Conservation (phyloP, 2,888 invertebrate species). For the Eumacrocentrus americanus region DNA sequence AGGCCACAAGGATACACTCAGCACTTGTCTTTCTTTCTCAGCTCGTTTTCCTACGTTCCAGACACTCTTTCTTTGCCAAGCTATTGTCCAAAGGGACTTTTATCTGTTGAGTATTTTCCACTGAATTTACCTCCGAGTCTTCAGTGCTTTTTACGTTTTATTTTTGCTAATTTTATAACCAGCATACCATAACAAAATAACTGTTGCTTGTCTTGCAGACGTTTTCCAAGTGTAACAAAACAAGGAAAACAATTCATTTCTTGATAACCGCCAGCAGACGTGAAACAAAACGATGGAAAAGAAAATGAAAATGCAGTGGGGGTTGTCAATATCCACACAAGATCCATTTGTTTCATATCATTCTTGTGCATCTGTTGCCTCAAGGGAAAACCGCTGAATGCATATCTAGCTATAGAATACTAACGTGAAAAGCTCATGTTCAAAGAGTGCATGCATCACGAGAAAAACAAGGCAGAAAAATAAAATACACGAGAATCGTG, state of each 20-base stretch:
- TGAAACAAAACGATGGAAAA: background rate
- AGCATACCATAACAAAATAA: too few relatives aligned
- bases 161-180: too few relatives aligned
- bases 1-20: too few relatives aligned
- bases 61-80: too few relatives aligned
- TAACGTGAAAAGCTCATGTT: too few relatives aligned
- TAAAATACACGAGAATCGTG: slow-evolving; percentile 30
- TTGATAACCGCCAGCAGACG: background rate
- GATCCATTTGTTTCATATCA: slow-evolving; percentile 3
- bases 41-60: too few relatives aligned
- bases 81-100: too few relatives aligned
- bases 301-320: background rate
- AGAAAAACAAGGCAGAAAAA: slow-evolving; percentile 25
- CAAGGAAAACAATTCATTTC: background rate
- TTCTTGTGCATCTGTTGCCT: background rate
- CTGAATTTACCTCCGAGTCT: too few relatives aligned
- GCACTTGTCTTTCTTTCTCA: too few relatives aligned
- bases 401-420: background rate
- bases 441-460: slow-evolving; percentile 8
- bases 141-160: too few relatives aligned
- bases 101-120: too few relatives aligned
- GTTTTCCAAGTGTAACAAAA: background rate
- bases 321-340: background rate
- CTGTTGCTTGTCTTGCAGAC: too few relatives aligned
- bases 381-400: slow-evolving; percentile 14